phyloP scores from a whole-genome alignment of 2,113 vertebrate genomes.

The Butastur rufipennis region DNA sequence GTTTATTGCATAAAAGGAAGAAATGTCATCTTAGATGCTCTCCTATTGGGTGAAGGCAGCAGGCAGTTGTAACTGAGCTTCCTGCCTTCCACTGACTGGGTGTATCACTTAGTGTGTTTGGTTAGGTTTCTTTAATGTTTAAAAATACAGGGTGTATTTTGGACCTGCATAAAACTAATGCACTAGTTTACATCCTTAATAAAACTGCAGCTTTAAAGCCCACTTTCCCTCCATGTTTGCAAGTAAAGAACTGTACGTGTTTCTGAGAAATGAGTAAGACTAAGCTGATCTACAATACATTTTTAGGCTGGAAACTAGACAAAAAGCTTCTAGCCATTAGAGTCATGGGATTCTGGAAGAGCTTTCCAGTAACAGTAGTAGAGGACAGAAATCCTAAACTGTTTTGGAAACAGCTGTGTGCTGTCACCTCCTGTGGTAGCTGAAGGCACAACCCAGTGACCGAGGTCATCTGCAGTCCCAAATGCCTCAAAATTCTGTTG shows the following conservation, averaged over 20 bases:
- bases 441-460: background rate
- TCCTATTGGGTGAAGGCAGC: constrained; percentile 32
- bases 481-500: background rate
- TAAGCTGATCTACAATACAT: background rate
- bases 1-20: constrained; percentile 68
- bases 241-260: background rate
- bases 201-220: background rate
- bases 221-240: background rate
- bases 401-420: background rate
- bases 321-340: background rate
- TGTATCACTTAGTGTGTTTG: background rate
- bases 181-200: background rate
- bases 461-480: background rate
- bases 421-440: background rate
- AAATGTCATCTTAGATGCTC: constrained; percentile 57
- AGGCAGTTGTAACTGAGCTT: constrained; percentile 35
- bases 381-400: constrained; percentile 21
- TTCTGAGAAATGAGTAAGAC: background rate
- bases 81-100: background rate
- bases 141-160: background rate
- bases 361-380: constrained; percentile 29
- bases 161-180: background rate
- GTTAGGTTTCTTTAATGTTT: background rate
- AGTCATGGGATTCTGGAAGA: constrained; percentile 17
- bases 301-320: background rate